phyloP scores from a whole-genome alignment of 2,797 vertebrate genomes.

The Enteromius afrohamiltoni region DNA sequence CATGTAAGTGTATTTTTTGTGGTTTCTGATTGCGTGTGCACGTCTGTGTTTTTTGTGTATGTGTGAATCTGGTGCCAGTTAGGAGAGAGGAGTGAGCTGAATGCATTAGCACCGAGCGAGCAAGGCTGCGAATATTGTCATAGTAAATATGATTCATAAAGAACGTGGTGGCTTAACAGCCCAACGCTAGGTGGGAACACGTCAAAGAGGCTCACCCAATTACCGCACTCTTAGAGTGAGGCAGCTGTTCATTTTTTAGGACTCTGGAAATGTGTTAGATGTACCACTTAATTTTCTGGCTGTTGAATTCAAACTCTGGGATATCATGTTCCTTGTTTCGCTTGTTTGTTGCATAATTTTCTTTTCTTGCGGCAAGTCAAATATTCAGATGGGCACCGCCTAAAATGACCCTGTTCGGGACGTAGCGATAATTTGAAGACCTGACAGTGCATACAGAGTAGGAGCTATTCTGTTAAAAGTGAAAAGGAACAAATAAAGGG shows the following conservation, averaged over 20 bases:
- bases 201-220: slow-evolving; percentile 59
- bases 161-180: slow-evolving; percentile 55
- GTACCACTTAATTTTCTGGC: slow-evolving; percentile 57
- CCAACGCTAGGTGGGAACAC: slow-evolving; percentile 61
- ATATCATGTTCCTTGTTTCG: slow-evolving; percentile 30
- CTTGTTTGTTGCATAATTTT: slow-evolving; percentile 47
- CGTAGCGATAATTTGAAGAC: slow-evolving; percentile 27
- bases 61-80: slow-evolving; percentile 35
- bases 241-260: slow-evolving; percentile 54
- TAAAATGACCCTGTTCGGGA: slow-evolving; percentile 25
- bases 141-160: slow-evolving; percentile 47
- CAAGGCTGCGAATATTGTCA: slow-evolving; percentile 42
- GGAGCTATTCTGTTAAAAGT: slow-evolving; percentile 14
- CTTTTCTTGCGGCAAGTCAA: slow-evolving; percentile 10
- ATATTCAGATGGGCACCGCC: slow-evolving; percentile 7
- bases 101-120: slow-evolving; percentile 50
- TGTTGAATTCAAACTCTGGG: slow-evolving; percentile 51
- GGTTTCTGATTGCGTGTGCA: neutral
- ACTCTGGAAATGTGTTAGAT: slow-evolving; percentile 53
- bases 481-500: slow-evolving; percentile 8
- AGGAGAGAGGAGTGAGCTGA: slow-evolving; percentile 44
- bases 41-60: slow-evolving; percentile 22
- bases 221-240: slow-evolving; percentile 39
- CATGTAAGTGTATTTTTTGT: slow-evolving; percentile 24
- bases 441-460: neutral